Percentiles rank a stretch among this genome's conserved stretches.
Conservation (phyloP, 2,888 invertebrate genomes). For the Neoascia interrupta region DNA sequence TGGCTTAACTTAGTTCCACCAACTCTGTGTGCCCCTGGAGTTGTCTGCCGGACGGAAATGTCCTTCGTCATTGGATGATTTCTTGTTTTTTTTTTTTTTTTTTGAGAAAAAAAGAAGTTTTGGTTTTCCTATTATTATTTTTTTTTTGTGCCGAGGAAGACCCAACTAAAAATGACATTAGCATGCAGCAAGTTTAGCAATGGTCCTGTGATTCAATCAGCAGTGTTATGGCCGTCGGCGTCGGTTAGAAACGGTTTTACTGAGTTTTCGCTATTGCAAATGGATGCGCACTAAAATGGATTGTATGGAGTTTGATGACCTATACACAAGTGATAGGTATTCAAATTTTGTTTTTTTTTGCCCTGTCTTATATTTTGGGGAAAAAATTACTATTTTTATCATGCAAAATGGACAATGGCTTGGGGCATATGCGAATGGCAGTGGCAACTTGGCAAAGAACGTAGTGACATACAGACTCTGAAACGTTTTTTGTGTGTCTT, state of each 20-base stretch:
- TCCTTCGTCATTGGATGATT: constrained; percentile 30
- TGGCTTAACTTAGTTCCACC: constrained; percentile 56
- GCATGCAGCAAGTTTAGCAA: constrained; percentile 59
- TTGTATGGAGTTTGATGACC: not conserved
- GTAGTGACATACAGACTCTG: too few relatives aligned
- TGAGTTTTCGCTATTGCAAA: not conserved
- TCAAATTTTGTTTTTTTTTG: too few relatives aligned
- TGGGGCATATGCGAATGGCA: too few relatives aligned
- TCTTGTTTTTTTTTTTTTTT: too few relatives aligned
- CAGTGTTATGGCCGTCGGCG: constrained; percentile 30
- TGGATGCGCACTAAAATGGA: not conserved
- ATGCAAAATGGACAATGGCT: too few relatives aligned
- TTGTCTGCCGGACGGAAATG: constrained; percentile 34
- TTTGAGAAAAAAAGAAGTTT: constrained; percentile 19
- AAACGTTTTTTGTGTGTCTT: too few relatives aligned
- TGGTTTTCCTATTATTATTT: not conserved
- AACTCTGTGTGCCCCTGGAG: constrained; percentile 49
- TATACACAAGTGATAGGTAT: too few relatives aligned
- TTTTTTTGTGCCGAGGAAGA: not conserved
- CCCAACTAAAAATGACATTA: constrained; percentile 54
- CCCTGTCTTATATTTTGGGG: too few relatives aligned
- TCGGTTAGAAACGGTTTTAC: constrained; percentile 10
- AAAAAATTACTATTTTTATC: too few relatives aligned
- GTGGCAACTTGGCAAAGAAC: too few relatives aligned
- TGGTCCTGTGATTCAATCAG: constrained; percentile 63